Conservation (phyloP, 1,140 invertebrate species). For the Meteorus sp. region DNA sequence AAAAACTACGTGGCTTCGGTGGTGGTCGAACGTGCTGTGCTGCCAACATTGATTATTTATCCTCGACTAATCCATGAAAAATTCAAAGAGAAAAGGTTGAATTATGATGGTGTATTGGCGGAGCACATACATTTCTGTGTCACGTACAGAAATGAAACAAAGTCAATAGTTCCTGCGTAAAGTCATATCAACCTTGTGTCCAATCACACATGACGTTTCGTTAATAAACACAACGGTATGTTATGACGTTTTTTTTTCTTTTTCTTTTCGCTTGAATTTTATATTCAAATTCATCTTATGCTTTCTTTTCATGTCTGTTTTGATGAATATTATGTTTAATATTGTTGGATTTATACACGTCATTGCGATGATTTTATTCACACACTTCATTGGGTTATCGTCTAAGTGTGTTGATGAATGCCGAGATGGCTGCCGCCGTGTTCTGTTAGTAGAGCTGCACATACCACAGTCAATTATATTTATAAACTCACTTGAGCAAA, state of each 20-base stretch:
- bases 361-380: constrained; percentile 2
- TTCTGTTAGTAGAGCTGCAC: constrained; percentile 14
- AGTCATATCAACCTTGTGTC: neutral
- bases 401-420: constrained; percentile 2
- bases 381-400: constrained; percentile 5
- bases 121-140: no score
- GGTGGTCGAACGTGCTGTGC: constrained; percentile 5
- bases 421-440: neutral
- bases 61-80: neutral
- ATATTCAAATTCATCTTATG: no score
- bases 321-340: neutral
- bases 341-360: neutral
- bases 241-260: neutral
- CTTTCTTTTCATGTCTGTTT: no score
- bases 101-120: no score
- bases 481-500: neutral
- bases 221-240: neutral
- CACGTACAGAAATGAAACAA: neutral
- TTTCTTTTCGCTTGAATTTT: neutral
- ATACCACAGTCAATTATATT: no score
- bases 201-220: neutral
- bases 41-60: constrained; percentile 18
- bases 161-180: neutral
- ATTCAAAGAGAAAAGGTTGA: neutral
- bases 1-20: no score